Evolutionary conservation across 2,888 invertebrate genomes (phyloP), one percentile per base, ranked within the genome.

Genomic region (Auanema freiburgensis): DNA sequence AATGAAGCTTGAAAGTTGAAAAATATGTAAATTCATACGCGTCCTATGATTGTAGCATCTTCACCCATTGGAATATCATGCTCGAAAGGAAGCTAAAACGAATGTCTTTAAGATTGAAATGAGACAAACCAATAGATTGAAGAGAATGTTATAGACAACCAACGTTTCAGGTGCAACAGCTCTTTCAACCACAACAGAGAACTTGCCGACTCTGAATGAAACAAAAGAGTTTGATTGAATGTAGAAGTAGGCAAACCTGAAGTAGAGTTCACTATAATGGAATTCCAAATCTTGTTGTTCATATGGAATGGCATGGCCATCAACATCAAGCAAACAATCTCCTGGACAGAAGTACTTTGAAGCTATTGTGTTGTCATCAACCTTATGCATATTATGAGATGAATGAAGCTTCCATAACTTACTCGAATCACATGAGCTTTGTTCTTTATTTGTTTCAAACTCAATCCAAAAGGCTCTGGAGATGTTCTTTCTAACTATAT

Each of bases 301-400:
- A 42, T 57, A 62, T 5, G 62, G 62, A 18, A 62, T 62, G 16
- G 55, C 14, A 6, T 12, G 33, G 1, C 57, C 56, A 41, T 62
- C 62, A 14, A 62, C 33, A 25, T 62, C 62, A 8, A 62, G 23
- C 11, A 62, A 44, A 33, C 56, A 50, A 49, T 62, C 62, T 46
- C 62, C 62, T 6, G 57, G 24, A 44, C 16, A 41, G 25, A 62
- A 62, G 49, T 62, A 50, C 23, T 57, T 51, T 12, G 49, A n/a
- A 23, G 62, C 62, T 5, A 62, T 57, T 25, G 42, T 51, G n/a
- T 52, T 44, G n/a, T 41, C 5, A 16, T 62, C 62, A 1, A 62
- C 42, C 56, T 56, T 21, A 40, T 33, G 3, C 4, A 33, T 3
- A 33, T 3, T 33, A 8, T 33, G 33, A 33, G 33, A 33, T 33